Evolutionary conservation across 2,113 vertebrate genomes (phyloP), one percentile per base, ranked within the genome.

Genomic region (Zosterops borbonicus): DNA sequence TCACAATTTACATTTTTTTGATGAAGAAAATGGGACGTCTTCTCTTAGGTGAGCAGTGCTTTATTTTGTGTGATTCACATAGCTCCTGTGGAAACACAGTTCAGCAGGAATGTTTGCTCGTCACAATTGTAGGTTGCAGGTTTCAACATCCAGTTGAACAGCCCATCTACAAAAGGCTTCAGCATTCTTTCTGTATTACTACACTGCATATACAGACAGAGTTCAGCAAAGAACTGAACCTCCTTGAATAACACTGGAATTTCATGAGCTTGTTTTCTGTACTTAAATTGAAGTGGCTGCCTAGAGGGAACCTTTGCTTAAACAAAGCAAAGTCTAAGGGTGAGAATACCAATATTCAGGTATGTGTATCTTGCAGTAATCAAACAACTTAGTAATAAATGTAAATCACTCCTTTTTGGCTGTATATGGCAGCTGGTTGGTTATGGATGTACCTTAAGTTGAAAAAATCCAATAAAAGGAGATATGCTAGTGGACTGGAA

Each of bases 61-160:
- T 97, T 96, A 84, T 95, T 83, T 93, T 89, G 65, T 11, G 23
- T 87, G 62, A 84, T 90, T 96, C 67, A 23, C 14, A 17, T 79
- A 78, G 83, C 87, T 87, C 49, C 64, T 39, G 42, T 87, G 77
- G 84, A 96, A 97, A 89, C 64, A 88, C 20, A 4, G 59, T 92
- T 95, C 77, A 92, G 50, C 63, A 87, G 82, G 86, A 96, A 71
- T 67, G 76, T 94, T 90, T 91, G 59, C 47, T 84, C 64, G 27
- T 96, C 87, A 95, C 89, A 97, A 93, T 93, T 97, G 94, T 90
- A 77, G 88, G 75, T 71, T 89, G 95, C 84, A 87, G 94, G 90
- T 97, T 98, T 97, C 96, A 96, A 91, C 82, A 94, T 89, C 42
- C 60, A 62, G 55, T 35, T 63, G 76, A 94, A 81, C 78, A 87